Percentiles rank a stretch among this genome's conserved stretches.
Conservation (phyloP, 2,797 vertebrate genomes). For the Schizopygopsis malacanthus region DNA sequence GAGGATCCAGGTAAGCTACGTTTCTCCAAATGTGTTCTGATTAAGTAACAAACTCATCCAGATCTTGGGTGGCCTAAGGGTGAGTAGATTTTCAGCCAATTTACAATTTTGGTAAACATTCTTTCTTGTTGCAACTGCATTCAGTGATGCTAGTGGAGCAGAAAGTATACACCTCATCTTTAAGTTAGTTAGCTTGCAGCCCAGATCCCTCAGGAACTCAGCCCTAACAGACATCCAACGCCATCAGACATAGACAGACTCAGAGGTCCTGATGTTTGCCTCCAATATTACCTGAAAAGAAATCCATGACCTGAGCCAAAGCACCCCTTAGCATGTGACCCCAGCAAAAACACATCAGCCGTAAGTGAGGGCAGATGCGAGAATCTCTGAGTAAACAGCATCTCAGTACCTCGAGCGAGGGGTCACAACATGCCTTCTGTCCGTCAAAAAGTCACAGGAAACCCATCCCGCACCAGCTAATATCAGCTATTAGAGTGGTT, state of each 20-base stretch:
- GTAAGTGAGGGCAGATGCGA: neutral
- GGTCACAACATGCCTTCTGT: slow-evolving; percentile 16
- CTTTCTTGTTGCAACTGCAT: neutral
- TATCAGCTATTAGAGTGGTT: slow-evolving; percentile 1
- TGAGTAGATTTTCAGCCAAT: neutral
- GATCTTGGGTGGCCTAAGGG: neutral
- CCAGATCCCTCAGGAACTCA: slow-evolving; percentile 16
- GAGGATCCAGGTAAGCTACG: neutral
- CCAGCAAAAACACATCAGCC: slow-evolving; percentile 22
- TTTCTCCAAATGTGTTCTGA: too few species aligned
- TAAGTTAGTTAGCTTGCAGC: neutral
- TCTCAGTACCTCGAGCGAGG: slow-evolving; percentile 3
- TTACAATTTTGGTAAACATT: neutral
- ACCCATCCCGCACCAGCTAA: neutral
- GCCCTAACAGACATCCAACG: slow-evolving; percentile 1
- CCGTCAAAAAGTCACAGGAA: slow-evolving; percentile 4
- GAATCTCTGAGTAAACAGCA: slow-evolving; percentile 28
- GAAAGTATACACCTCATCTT: slow-evolving; percentile 16
- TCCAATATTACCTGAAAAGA: slow-evolving; percentile 35
- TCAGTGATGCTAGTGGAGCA: neutral
- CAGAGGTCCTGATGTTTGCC: slow-evolving; percentile 38
- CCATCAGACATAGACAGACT: slow-evolving; percentile 16
- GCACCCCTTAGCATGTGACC: slow-evolving; percentile 22
- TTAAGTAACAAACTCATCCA: neutral
- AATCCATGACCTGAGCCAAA: slow-evolving; percentile 33